Evolutionary conservation across 2,113 vertebrate genomes (phyloP).

Genomic region (Phalacrocorax pelagicus): DNA sequence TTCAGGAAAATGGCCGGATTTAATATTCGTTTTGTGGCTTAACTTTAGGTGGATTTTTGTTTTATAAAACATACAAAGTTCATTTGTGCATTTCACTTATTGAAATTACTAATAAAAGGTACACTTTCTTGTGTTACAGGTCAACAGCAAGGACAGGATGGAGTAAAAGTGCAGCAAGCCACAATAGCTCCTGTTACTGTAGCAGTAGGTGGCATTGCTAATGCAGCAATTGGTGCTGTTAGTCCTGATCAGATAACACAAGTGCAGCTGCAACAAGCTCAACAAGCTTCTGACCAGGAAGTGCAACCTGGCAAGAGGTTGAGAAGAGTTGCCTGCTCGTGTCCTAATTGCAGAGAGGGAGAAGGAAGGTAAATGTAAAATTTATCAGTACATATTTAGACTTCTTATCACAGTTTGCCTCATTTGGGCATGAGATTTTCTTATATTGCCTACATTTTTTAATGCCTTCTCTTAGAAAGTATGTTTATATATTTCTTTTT

Average conservation of each 20-base stretch:
- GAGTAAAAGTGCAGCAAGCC: slow-evolving; percentile 90
- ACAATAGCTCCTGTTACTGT: slow-evolving; percentile 92
- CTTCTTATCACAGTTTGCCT: neutral
- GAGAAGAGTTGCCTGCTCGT: slow-evolving; percentile 95
- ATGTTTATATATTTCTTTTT: neutral
- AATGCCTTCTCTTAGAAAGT: neutral
- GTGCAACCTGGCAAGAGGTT: slow-evolving; percentile 92
- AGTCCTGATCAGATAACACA: slow-evolving; percentile 95
- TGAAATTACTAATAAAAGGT: neutral
- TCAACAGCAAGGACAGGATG: slow-evolving; percentile 93
- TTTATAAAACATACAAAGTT: neutral
- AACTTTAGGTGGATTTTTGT: neutral
- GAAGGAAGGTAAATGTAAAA: slow-evolving; percentile 87
- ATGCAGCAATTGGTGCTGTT: slow-evolving; percentile 87
- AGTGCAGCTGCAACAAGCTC: slow-evolving; percentile 89
- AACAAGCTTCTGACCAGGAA: slow-evolving; percentile 90
- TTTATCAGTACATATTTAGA: neutral
- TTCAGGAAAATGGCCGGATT: neutral
- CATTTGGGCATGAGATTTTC: neutral
- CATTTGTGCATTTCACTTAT: neutral
- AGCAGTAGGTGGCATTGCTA: slow-evolving; percentile 89
- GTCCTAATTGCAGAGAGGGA: slow-evolving; percentile 97
- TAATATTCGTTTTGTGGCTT: neutral
- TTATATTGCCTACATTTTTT: neutral
- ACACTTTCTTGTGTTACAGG: slow-evolving; percentile 73